These are phyloP conservation scores for Neria commutata DNA, from an alignment of 2,888 invertebrate species.

Conservation along the genomic window DNA sequence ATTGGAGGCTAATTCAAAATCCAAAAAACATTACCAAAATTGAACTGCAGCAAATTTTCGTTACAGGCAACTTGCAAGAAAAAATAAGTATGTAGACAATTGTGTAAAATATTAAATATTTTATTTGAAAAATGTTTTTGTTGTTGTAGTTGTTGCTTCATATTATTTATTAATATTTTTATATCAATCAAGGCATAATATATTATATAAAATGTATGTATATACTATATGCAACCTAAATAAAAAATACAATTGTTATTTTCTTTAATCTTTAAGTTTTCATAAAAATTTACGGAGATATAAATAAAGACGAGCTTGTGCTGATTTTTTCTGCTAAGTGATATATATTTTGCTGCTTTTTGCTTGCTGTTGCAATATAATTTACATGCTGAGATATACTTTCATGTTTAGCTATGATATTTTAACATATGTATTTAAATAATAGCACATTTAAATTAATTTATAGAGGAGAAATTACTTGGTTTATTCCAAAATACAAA, in stretches of 20 bases:
- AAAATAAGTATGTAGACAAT: conserved; percentile 3
- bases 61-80: too few relatives aligned
- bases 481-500: too few relatives aligned
- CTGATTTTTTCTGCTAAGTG: not conserved
- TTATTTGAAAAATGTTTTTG: conserved; percentile 16
- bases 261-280: conserved; percentile 21
- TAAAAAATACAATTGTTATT: not conserved
- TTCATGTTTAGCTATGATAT: not conserved
- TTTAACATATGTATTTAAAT: not conserved
- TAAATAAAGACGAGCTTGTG: conserved; percentile 3
- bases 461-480: too few relatives aligned
- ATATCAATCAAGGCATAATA: conserved; percentile 29
- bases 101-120: conserved; percentile 19
- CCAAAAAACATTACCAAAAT: too few relatives aligned
- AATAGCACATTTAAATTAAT: conserved; percentile 2
- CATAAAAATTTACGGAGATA: conserved; percentile 37
- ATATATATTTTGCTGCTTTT: not conserved
- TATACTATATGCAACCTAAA: not conserved
- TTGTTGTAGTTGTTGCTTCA: not conserved
- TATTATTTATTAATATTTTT: conserved; percentile 16
- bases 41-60: too few relatives aligned
- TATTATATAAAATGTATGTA: conserved; percentile 7
- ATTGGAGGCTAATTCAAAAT: too few relatives aligned
- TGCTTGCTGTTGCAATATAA: not conserved
- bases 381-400: not conserved